These are phyloP conservation scores for Lacerta bilineata DNA, from an alignment of 2,797 vertebrate species.

Conservation along the genomic window DNA sequence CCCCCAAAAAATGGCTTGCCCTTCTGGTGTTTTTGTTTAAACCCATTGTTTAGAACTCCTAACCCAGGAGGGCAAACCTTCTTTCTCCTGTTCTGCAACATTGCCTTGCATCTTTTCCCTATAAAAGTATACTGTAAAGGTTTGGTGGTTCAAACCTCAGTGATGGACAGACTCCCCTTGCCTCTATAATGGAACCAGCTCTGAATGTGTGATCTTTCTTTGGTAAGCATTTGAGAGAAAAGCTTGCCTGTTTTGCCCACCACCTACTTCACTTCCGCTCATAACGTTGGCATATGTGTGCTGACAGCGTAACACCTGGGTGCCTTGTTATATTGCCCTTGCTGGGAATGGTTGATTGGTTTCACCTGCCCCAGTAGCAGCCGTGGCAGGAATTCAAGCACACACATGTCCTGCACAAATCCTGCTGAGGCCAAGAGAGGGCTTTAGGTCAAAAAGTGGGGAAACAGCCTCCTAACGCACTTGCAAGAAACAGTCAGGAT, in stretches of 20 bases:
- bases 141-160: background rate
- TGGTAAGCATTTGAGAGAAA: background rate
- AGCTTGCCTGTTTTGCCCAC: background rate
- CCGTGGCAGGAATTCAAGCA: background rate
- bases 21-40: constrained; percentile 17
- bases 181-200: background rate
- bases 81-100: background rate
- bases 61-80: constrained; percentile 17
- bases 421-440: background rate
- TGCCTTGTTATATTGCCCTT: background rate
- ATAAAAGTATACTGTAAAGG: background rate
- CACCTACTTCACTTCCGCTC: background rate
- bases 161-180: background rate
- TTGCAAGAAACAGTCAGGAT: constrained; percentile 14
- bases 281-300: background rate
- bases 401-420: background rate
- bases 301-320: background rate
- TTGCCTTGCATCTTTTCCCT: background rate
- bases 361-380: background rate
- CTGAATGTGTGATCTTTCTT: background rate
- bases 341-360: background rate
- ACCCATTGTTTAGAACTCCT: background rate
- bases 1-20: background rate
- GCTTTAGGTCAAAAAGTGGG: background rate
- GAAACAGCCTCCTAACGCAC: background rate